Base-by-base conservation (phyloP, 2,797 vertebrate genomes). In the Oceanodroma leucorhoa region DNA sequence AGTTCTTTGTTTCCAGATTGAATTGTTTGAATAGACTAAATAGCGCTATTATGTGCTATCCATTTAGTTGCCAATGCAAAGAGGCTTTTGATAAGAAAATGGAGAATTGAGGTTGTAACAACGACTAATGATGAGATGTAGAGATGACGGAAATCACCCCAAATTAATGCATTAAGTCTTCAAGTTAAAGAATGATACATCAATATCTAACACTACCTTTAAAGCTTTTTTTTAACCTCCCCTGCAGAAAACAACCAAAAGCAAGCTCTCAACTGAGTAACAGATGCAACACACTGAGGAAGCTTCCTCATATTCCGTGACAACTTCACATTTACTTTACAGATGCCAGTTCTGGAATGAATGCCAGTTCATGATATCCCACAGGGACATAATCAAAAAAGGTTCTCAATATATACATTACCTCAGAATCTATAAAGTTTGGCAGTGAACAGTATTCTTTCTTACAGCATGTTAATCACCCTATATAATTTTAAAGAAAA, bases 1-100 rank as follows among this genome's bases (percentile, higher is more conserved):
- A 24, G 15, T 53, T 50, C 82, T 96, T 95, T 89, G 82, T 94
- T 96, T 93, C 54, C 82, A 78, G 57, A 91, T 29, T 85, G 82
- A 95, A 95, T 85, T 93, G 55, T 70, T 73, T 93, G 64, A 97
- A 93, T 89, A 95, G 87, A 91, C 26, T 92, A 75, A 95, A 93
- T 78, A 69, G 72, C 4, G 2, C 30, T 91, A 91, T 94, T 96
- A 89, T 86, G 23, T 83, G 22, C 38, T 80, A 61, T 60, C 43
- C 65, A 83, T 91, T 95, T 92, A 89, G 67, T 69, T 81, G 30
- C 30, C 87, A 95, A 40, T 30, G 61, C 72, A 94, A 89, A 92
- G 29, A 81, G 50, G 18, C 20, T 88, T 93, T 95, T 76, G 57
- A 72, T 92, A 89, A 86, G 60, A 43, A 62, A 95, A 93, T 38